Evolutionary conservation across 2,888 invertebrate species (phyloP).

Genomic region (Imbricaverruca yamaguchii): DNA sequence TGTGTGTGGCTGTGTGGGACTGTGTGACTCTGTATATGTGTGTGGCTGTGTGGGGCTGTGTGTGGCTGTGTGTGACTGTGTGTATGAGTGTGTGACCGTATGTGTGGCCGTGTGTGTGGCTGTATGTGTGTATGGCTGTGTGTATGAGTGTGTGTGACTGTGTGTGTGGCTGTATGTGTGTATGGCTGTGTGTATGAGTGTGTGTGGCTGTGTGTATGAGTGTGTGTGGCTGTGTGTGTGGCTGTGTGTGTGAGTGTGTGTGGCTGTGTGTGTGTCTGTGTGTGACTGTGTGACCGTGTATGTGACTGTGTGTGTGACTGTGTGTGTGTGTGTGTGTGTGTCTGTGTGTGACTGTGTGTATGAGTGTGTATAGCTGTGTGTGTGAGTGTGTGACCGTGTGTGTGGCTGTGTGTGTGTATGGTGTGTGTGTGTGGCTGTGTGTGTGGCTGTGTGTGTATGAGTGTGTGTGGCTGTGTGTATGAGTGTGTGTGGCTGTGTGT

Average conservation of each 20-base stretch:
- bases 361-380: too few relatives aligned
- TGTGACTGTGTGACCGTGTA: not conserved
- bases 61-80: too few relatives aligned
- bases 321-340: too few relatives aligned
- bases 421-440: not conserved
- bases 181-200: not conserved
- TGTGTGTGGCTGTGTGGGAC: too few relatives aligned
- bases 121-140: not conserved
- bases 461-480: not conserved
- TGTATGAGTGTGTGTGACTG: too few relatives aligned
- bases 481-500: not conserved
- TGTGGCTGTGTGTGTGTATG: not conserved
- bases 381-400: too few relatives aligned
- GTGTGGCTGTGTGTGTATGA: not conserved
- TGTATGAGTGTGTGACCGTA: too few relatives aligned
- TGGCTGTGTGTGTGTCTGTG: constrained; percentile 5
- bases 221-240: too few relatives aligned
- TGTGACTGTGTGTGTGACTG: too few relatives aligned
- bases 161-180: too few relatives aligned
- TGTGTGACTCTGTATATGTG: too few relatives aligned
- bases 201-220: not conserved
- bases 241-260: not conserved
- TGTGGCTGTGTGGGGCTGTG: constrained; percentile 5
- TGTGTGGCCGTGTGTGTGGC: not conserved
- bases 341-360: not conserved